Base-by-base conservation (phyloP, 2,888 invertebrate genomes). In the Ophioninae sp. region DNA sequence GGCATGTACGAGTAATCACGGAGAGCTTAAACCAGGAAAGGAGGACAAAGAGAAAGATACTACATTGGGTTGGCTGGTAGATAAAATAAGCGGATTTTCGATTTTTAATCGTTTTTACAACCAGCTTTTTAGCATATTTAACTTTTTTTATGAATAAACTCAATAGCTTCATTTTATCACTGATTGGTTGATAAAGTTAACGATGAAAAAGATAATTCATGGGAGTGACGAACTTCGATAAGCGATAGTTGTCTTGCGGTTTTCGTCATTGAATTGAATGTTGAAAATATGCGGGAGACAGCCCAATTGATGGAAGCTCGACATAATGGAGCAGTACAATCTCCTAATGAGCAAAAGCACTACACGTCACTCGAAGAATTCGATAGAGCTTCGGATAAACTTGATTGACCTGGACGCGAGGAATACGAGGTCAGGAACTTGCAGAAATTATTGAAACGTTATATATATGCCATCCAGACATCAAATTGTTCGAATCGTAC, bases 371-470 rank as follows among this genome's bases (percentile, higher is more conserved):
- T 37, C 41, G 56, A 64, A 78, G 73, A 63, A 82, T 79, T 75
- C 68, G 73, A 84, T 77, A 71, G 58, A 30, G 77, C 77, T 79
- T 44, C 30, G 72, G 61, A 69, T 81, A 82, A 77, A 30, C 65
- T 51, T 44, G 77, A 73, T 82, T 69, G 72, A 59, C 56, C 37
- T 56, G 30, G 59, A 68, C 67, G 20, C 72, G 20, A 41, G 39
- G 56, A 75, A 76, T 79, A 79, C 37, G 73, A 81, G 79, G 79
- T 83, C 81, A 72, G 30, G 79, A 72, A 83, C 79, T 44, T 79
- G 84, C 79, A 23, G 13, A 20, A 13, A 77, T 85, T 87, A 87
- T 85, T 87, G 75, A 73, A 84, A 73, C n/a, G 72, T 44, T 56
- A 65, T 75, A 68, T 67, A 13, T 37, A n/a, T 22, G n/a, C 22